Evolutionary conservation across 2,113 vertebrate species (phyloP), one percentile per base, ranked within the genome.

Genomic region (Phalacrocorax pelagicus): DNA sequence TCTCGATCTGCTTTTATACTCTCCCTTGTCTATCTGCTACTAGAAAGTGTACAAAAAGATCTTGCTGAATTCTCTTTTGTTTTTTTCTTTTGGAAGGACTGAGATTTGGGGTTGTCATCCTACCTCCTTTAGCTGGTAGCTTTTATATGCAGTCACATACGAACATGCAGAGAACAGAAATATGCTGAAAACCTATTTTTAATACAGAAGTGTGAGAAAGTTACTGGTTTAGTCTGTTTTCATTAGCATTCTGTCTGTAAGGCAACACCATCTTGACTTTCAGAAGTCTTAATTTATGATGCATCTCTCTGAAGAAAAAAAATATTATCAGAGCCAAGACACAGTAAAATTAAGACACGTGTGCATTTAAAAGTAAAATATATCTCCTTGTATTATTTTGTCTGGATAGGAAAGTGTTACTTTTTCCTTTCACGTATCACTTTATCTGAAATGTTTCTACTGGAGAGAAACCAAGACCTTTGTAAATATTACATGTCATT

Each of bases 401-500:
- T 26, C 13, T 21, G 59, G 65, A 86, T 93, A 96, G 92, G 77
- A 95, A 96, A 97, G 91, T 11, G 58, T 95, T 97, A 94, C 61
- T 92, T 83, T 96, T 95, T 97, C 90, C 66, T 97, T 98, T 95
- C 92, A 80, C 51, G 78, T 74, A 97, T 96, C 90, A 95, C 80
- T 98, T 97, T 95, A 98, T 97, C 91, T 94, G 86, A 97, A 97
- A 97, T 97, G 96, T 97, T 98, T 97, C 96, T 97, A 86, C 90
- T 98, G 97, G 97, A 97, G 62, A 96, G 91, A 97, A 98, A 96
- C 95, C 97, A 98, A 98, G 96, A 96, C 84, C 96, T 98, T 96
- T 96, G 98, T 98, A 98, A 98, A 98, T 98, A 98, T 97, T 97
- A 98, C 97, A 97, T 97, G 96, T 97, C 96, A 98, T 97, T 94